Evolutionary conservation across 35 echinoderm and acorn worm genomes (phyloP).

Genomic region (Diadema setosum): DNA sequence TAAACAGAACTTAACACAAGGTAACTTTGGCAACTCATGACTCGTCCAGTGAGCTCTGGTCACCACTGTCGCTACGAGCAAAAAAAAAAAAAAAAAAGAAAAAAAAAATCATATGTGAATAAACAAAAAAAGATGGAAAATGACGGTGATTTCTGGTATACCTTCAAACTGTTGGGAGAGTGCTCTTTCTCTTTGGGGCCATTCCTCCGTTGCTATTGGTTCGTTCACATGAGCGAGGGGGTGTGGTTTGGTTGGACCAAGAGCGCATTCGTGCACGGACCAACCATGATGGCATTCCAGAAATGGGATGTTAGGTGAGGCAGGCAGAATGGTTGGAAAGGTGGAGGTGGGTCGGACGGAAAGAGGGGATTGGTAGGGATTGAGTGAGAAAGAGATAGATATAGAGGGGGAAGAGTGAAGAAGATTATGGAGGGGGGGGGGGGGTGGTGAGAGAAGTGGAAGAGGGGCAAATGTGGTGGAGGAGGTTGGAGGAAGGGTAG

Average conservation of each 20-base stretch:
- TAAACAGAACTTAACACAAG: too few relatives aligned
- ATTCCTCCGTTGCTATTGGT: slow-evolving; percentile 66
- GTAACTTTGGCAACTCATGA: too few relatives aligned
- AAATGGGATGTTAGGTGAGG: slow-evolving; percentile 2
- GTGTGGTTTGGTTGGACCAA: slow-evolving; percentile 4
- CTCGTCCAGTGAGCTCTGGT: too few relatives aligned
- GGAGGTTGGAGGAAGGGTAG: neutral
- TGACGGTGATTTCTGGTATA: slow-evolving; percentile 10
- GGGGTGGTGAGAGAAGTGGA: neutral
- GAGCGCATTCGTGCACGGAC: neutral
- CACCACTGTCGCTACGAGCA: too few relatives aligned
- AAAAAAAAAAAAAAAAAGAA: too few relatives aligned
- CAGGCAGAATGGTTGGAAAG: neutral
- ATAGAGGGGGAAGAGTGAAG: neutral
- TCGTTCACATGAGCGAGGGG: neutral
- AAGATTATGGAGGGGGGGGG: too few relatives aligned
- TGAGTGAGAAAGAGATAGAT: neutral
- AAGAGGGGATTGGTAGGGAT: neutral
- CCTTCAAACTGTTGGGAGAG: slow-evolving; percentile 87
- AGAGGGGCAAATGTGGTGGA: neutral
- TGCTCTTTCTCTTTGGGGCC: slow-evolving; percentile 91
- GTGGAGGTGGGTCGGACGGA: neutral
- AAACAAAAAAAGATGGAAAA: neutral
- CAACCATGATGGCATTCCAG: neutral
- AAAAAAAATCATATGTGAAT: neutral